Evolutionary conservation across 2,113 vertebrate species (phyloP), one percentile per base, ranked within the genome.

Genomic region (Salminus brasiliensis): DNA sequence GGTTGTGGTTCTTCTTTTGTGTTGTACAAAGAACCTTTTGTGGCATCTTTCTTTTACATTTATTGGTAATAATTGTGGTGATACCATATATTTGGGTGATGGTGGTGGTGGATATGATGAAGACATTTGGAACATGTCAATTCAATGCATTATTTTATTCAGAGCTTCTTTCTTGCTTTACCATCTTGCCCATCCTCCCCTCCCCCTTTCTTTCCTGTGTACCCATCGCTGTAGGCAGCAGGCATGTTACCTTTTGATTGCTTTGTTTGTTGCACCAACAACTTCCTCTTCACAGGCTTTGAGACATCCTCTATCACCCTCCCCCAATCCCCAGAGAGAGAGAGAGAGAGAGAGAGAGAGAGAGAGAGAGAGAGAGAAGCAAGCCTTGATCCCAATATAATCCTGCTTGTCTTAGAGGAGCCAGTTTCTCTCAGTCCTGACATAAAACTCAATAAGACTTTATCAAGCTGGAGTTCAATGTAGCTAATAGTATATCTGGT

Each of bases 361-460:
- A 72, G n/a, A 53, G 41, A 47, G 75, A 23, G 13, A 43, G 23
- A 32, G 45, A 16, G 49, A 49, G 45, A 52, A 27, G 52, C 55
- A 79, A 87, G 89, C 85, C 79, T 83, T 86, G 83, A 88, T 90
- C 88, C 83, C 81, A 85, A 85, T 90, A 80, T 91, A 90, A 92
- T 91, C 88, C 86, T 85, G 89, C 89, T 91, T 91, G 88, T 91
- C 76, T 90, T 87, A 83, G 87, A 92, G 80, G 85, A 85, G 83
- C 88, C 75, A 77, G 36, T 79, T 87, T 89, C 60, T 84, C 85
- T 85, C 89, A 88, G 88, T 78, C 86, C 85, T 88, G 86, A 90
- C 87, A 88, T 89, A 86, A 85, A 89, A 90, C 90, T 89, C 87
- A 91, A 90, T 91, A 91, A 87, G 80, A 83, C 71, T 78, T 85